Evolutionary conservation across 1,140 invertebrate species (phyloP).

Genomic region (Melanaphis sacchari): DNA sequence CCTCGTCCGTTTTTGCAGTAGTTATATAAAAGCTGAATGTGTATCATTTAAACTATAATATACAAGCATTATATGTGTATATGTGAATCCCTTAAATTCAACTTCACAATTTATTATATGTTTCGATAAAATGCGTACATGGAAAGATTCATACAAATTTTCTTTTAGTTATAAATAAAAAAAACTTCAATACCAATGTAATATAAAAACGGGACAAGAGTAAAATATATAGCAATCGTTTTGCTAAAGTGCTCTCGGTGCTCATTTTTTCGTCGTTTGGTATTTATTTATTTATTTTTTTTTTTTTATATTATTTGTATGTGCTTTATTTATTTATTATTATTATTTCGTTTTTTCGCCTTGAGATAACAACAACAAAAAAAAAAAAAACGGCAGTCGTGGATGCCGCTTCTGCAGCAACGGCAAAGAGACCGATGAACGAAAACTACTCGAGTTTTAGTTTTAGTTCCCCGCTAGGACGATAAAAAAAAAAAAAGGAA

Average conservation of each 20-base stretch:
- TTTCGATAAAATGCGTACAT: background rate
- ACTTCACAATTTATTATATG: background rate
- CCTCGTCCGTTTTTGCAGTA: background rate
- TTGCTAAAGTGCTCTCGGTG: slow-evolving; percentile 24
- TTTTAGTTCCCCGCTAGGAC: background rate
- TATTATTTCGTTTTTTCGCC: slow-evolving; percentile 2
- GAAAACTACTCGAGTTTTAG: slow-evolving; percentile 14
- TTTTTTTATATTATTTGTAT: slow-evolving; percentile 20
- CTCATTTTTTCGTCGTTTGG: slow-evolving; percentile 42
- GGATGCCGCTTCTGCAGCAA: background rate
- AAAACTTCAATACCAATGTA: background rate
- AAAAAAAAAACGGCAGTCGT: background rate
- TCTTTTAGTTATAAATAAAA: background rate
- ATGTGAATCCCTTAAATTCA: background rate
- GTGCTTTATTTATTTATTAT: slow-evolving; percentile 31
- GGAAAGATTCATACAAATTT: slow-evolving; percentile 10
- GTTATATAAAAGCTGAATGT: background rate
- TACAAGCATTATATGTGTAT: background rate
- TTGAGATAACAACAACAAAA: background rate
- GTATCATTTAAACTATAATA: background rate
- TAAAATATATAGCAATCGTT: slow-evolving; percentile 39
- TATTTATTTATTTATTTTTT: background rate
- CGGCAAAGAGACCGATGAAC: background rate
- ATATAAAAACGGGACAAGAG: slow-evolving; percentile 30
- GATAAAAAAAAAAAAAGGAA: slow-evolving; percentile 13